Evolutionary conservation across 2,888 invertebrate genomes (phyloP).

Genomic region (Drosophila histrio): DNA sequence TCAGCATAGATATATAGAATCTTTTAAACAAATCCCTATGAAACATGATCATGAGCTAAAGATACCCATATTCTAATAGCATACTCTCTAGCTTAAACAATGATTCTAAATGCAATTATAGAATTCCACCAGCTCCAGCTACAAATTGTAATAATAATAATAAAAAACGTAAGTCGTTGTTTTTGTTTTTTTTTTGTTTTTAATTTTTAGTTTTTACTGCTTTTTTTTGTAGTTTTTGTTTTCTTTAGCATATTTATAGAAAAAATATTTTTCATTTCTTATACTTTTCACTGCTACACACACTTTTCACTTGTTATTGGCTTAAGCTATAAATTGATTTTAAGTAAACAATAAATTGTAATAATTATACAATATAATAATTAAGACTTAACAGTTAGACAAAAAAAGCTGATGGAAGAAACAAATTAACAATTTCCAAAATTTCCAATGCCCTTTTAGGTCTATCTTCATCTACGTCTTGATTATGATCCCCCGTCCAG

Average conservation of each 20-base stretch:
- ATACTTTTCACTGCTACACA: slow-evolving; percentile 47
- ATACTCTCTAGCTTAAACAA: background rate
- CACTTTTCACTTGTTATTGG: slow-evolving; percentile 42
- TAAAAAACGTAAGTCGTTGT: background rate
- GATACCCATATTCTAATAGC: background rate
- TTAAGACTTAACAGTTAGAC: slow-evolving; percentile 67
- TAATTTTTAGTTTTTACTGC: slow-evolving; percentile 51
- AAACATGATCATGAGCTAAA: no score
- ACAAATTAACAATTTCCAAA: slow-evolving; percentile 66
- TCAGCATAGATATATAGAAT: no score
- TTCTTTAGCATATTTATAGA: slow-evolving; percentile 70
- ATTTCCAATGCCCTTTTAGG: slow-evolving; percentile 39
- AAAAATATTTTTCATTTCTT: slow-evolving; percentile 74
- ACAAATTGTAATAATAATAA: background rate
- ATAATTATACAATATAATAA: slow-evolving; percentile 68
- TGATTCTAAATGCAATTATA: background rate
- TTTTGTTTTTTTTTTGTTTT: slow-evolving; percentile 8
- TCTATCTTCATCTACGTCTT: slow-evolving; percentile 9
- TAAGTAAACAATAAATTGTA: slow-evolving; percentile 73
- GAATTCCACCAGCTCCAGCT: background rate
- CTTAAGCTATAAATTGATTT: slow-evolving; percentile 71
- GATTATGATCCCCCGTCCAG: slow-evolving; percentile 14
- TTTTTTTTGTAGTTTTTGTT: slow-evolving; percentile 44
- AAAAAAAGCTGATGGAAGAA: slow-evolving; percentile 72
- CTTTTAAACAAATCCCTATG: no score